Base-by-base conservation (phyloP, 2,888 invertebrate genomes). In the Eupelmus urozonus region DNA sequence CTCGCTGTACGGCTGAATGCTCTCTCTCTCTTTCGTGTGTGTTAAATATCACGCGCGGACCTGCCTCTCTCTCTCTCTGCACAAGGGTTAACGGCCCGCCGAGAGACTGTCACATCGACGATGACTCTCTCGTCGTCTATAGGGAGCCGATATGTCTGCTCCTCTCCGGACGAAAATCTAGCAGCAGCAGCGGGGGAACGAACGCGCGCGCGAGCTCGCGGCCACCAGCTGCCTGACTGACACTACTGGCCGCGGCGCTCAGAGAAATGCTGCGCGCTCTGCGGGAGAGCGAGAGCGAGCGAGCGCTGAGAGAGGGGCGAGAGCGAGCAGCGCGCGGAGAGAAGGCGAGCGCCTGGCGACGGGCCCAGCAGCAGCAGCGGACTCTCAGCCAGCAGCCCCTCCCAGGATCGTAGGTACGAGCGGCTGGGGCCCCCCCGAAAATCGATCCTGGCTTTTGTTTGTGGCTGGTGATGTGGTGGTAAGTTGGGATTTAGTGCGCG, bases 191-290 rank as follows among this genome's bases (percentile, higher is more conserved):
- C 63, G 29, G 53, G 13, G 51, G 69, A 67, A n/a, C 51, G n/a
- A 49, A 72, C 70, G 59, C 69, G 45, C 59, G 45, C 77, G 72
- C 53, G 60, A 80, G 82, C 87, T 86, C 86, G 84, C 87, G 87
- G 87, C 84, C 86, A 85, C 86, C 86, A 82, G 85, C 86, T 87
- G 85, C 85, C 83, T 84, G 77, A 60, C 72, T 77, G 73, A 65
- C 71, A 65, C 69, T 78, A 59, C 70, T 66, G 18, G 84, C 85
- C 57, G 45, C 18, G 49, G 27, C 20, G 85, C 57, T n/a, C 73
- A 29, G 63, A 63, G 63, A 55, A 63, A 63, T 66, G 84, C 85
- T 59, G 40, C 20, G 20, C 42, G 85, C 40, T 18, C 25, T 16
- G 27, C 18, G 34, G 34, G 49, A 55, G 29, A 16, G 23, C 29